A percentile compares a stretch with the other conserved stretches of the same genome.
These are phyloP conservation scores for Aphaenogaster rudis DNA, from an alignment of 1,140 invertebrate genomes.

Conservation along the genomic window DNA sequence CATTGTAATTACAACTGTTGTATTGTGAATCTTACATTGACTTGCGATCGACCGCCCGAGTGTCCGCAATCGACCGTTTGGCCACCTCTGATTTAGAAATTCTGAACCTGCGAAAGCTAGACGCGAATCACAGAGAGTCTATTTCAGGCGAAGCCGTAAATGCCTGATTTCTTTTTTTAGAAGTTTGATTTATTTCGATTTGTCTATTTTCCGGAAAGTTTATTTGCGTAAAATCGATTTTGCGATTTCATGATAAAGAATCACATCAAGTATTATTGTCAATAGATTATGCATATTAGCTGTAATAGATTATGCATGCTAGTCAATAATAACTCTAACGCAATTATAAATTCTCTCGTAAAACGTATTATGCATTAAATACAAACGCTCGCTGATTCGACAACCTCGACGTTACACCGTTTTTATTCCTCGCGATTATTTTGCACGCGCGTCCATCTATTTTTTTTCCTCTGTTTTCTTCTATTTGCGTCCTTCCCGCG, in stretches of 20 bases:
- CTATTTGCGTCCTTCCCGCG: neutral
- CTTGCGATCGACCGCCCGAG: too few species aligned
- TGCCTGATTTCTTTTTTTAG: neutral
- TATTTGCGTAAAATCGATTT: neutral
- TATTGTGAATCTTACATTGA: too few species aligned
- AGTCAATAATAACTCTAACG: neutral
- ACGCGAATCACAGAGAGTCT: neutral
- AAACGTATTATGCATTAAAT: neutral
- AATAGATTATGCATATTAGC: neutral
- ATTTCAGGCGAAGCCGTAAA: neutral
- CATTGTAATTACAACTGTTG: too few species aligned
- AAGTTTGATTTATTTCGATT: neutral
- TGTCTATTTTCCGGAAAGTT: neutral
- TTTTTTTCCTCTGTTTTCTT: neutral
- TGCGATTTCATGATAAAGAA: neutral
- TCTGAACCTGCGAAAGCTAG: neutral
- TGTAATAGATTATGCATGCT: neutral
- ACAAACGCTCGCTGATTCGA: neutral
- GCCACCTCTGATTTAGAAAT: neutral
- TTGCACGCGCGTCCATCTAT: constrained; percentile 13
- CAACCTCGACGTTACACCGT: neutral
- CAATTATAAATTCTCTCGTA: neutral
- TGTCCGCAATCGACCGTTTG: too few species aligned
- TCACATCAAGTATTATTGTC: neutral
- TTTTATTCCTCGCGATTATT: neutral